A percentile compares a stretch with the other conserved stretches of the same genome.
Conservation (phyloP, 2,113 vertebrate genomes). For the Dromaius novaehollandiae region DNA sequence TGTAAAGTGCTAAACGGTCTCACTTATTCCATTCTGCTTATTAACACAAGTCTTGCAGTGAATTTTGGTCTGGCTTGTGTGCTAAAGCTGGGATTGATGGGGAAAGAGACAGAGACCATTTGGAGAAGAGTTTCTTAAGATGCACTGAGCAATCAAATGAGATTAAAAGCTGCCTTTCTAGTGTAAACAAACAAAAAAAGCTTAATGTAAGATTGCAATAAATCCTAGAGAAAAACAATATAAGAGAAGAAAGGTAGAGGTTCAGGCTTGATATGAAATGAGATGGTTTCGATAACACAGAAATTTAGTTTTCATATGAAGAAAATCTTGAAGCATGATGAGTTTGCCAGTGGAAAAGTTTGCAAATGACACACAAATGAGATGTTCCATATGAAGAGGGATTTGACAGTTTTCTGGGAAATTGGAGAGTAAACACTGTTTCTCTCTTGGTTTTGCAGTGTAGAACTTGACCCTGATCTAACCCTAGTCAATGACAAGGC, state of each 20-base stretch:
- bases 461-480: not conserved
- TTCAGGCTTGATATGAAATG: not conserved
- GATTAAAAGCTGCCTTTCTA: not conserved
- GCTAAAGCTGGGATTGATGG: not conserved
- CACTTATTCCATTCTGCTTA: not conserved
- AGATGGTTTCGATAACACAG: not conserved
- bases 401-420: slow-evolving; percentile 10
- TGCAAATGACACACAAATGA: not conserved
- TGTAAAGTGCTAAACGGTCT: not conserved
- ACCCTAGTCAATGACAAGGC: not conserved
- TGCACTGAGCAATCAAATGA: not conserved
- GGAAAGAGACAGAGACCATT: not conserved
- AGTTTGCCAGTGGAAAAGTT: not conserved
- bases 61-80: not conserved
- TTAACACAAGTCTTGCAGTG: not conserved
- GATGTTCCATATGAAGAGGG: not conserved
- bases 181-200: not conserved
- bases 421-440: not conserved
- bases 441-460: not conserved
- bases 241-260: not conserved
- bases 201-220: not conserved
- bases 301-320: not conserved
- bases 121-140: not conserved
- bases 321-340: not conserved
- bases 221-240: not conserved